Evolutionary conservation across 2,113 vertebrate species (phyloP).

Genomic region (Circaetus gallicus): DNA sequence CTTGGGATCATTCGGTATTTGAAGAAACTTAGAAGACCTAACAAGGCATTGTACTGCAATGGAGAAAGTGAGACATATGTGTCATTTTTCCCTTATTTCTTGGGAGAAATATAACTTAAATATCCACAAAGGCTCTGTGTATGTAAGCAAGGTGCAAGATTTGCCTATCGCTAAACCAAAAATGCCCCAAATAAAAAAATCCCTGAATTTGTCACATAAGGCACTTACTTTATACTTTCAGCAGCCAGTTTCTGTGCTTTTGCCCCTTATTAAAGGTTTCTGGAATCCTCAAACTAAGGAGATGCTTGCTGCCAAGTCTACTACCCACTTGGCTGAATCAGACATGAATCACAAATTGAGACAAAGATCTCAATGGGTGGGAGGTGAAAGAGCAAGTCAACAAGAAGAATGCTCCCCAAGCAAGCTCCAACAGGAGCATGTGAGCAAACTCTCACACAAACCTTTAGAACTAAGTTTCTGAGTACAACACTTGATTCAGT

Average conservation of each 20-base stretch:
- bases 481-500: background rate
- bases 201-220: background rate
- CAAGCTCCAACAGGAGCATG: background rate
- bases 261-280: conserved; percentile 11
- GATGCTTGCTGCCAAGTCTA: conserved; percentile 22
- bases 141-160: background rate
- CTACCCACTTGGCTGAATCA: conserved; percentile 57
- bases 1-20: background rate
- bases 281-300: conserved; percentile 6
- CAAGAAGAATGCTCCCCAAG: background rate
- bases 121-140: background rate
- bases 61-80: background rate
- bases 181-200: background rate
- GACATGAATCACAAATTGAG: conserved; percentile 39
- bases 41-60: background rate
- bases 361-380: conserved; percentile 53
- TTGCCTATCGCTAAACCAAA: background rate
- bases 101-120: background rate
- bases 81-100: background rate
- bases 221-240: background rate
- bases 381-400: conserved; percentile 53
- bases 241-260: background rate
- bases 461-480: background rate
- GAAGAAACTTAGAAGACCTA: background rate
- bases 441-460: background rate